Percentiles rank a stretch among this genome's conserved stretches.
Conservation (phyloP, 1,140 invertebrate species). For the Mya arenaria region DNA sequence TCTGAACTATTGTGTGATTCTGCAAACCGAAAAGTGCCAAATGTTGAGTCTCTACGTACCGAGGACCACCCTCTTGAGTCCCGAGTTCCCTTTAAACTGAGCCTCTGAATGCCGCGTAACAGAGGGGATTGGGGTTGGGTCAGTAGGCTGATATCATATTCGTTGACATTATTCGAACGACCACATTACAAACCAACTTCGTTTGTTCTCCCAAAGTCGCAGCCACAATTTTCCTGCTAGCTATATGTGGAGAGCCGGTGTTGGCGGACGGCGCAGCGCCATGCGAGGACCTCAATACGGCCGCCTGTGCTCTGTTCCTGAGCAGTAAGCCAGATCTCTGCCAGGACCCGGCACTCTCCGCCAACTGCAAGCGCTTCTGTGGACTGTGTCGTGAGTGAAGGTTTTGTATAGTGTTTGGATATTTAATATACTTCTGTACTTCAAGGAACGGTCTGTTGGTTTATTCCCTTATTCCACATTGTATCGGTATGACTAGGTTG, state of each 20-base stretch:
- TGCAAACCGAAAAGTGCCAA: too few relatives aligned
- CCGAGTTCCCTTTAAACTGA: not conserved
- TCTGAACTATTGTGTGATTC: too few relatives aligned
- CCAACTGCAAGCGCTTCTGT: conserved; percentile 37
- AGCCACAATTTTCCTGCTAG: too few relatives aligned
- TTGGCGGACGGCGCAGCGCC: not conserved
- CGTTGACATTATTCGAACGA: not conserved
- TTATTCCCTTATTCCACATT: too few relatives aligned
- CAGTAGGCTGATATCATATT: not conserved
- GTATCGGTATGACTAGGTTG: too few relatives aligned
- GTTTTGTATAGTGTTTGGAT: too few relatives aligned
- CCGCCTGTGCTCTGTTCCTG: conserved; percentile 22
- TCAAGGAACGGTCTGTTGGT: too few relatives aligned
- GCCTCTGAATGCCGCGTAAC: not conserved
- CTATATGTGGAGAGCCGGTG: not conserved
- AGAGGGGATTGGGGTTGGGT: not conserved
- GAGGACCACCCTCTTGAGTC: too few relatives aligned
- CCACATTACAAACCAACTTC: not conserved
- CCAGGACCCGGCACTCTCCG: conserved; percentile 1
- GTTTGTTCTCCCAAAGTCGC: too few relatives aligned
- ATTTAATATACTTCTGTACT: too few relatives aligned
- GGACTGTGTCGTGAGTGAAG: conserved; percentile 48
- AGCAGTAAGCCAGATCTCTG: conserved; percentile 20
- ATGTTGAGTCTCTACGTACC: too few relatives aligned
- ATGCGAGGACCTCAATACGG: conserved; percentile 34